A percentile compares a stretch with the other conserved stretches of the same genome.
Evolutionary conservation across 2,113 vertebrate genomes (phyloP).

Genomic region (Polyodon spathula): DNA sequence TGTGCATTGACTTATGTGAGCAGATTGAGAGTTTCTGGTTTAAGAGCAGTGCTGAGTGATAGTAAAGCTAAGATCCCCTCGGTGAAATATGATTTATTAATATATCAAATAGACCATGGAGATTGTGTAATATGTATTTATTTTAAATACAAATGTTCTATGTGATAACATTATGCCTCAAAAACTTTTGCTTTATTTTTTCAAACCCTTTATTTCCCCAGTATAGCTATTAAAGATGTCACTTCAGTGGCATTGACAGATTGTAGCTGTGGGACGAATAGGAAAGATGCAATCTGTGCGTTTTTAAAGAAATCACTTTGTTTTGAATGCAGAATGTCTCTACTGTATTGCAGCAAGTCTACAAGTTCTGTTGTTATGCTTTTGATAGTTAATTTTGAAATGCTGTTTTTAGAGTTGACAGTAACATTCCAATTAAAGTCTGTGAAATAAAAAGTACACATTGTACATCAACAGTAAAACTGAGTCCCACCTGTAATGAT

Average conservation of each 20-base stretch:
- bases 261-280: background rate
- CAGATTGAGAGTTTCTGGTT: too few relatives aligned
- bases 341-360: slow-evolving; percentile 5
- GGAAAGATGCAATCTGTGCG: background rate
- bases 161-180: too few relatives aligned
- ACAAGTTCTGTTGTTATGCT: slow-evolving; percentile 5
- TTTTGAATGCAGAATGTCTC: slow-evolving; percentile 6
- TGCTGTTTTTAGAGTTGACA: slow-evolving; percentile 9
- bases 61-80: too few relatives aligned
- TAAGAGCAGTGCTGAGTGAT: too few relatives aligned
- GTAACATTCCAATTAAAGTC: slow-evolving; percentile 17
- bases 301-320: slow-evolving; percentile 12
- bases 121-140: too few relatives aligned
- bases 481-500: background rate
- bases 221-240: background rate
- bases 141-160: too few relatives aligned
- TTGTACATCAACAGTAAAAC: background rate
- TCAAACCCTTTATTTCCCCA: too few relatives aligned
- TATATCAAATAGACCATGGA: too few relatives aligned
- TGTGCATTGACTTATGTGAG: too few relatives aligned
- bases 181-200: too few relatives aligned
- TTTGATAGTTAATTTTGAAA: slow-evolving; percentile 14
- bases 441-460: background rate
- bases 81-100: too few relatives aligned
- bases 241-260: slow-evolving; percentile 3